phyloP scores from a whole-genome alignment of 2,113 vertebrate genomes.

The Suricata suricatta region DNA sequence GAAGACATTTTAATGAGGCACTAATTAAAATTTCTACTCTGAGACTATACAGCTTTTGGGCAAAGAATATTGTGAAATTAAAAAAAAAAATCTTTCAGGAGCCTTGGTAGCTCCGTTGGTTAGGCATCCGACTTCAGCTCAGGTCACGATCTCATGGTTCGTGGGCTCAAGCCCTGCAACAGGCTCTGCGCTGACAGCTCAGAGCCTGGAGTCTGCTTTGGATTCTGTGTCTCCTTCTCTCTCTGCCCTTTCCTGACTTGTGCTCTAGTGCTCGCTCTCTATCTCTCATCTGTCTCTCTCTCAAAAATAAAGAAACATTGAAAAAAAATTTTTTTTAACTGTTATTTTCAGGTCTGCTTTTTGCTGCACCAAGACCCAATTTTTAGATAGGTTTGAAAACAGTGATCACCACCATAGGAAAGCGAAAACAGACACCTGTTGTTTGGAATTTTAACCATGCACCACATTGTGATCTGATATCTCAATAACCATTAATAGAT shows the following conservation, averaged over 20 bases:
- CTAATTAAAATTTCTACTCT: background rate
- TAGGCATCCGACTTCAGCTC: no score
- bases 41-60: background rate
- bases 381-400: background rate
- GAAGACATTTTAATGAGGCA: background rate
- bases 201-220: no score
- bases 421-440: background rate
- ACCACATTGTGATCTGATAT: constrained; percentile 28
- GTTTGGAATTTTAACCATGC: background rate
- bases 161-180: no score
- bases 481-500: constrained; percentile 67
- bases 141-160: no score
- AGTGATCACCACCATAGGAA: background rate
- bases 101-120: no score
- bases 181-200: no score
- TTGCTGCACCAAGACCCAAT: background rate
- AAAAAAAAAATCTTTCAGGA: background rate
- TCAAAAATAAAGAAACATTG: no score
- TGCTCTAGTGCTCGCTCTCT: no score
- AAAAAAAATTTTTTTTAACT: no score
- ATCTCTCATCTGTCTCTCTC: no score
- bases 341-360: background rate
- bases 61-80: background rate
- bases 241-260: no score
- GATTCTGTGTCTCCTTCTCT: no score